Evolutionary conservation across 1,140 invertebrate genomes (phyloP).

Genomic region (Sminthurides bifidus): DNA sequence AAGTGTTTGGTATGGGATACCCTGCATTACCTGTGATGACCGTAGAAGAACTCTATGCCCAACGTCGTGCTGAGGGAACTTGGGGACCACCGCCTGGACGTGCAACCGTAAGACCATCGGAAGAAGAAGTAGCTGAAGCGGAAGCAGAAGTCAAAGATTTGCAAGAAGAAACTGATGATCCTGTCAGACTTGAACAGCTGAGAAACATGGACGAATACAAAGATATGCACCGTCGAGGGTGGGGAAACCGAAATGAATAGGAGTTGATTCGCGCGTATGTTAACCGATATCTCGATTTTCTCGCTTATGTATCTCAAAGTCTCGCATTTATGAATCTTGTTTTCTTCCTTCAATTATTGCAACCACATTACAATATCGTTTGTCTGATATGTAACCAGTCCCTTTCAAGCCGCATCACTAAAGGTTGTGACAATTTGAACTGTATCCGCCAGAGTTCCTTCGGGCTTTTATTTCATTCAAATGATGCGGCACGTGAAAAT

Average conservation of each 20-base stretch:
- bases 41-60: constrained; percentile 89
- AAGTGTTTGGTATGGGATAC: constrained; percentile 88
- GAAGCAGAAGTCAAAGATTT: constrained; percentile 45
- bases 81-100: constrained; percentile 34
- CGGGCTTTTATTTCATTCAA: too few relatives aligned
- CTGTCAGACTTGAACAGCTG: constrained; percentile 50
- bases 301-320: too few relatives aligned
- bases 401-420: too few relatives aligned
- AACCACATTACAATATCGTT: too few relatives aligned
- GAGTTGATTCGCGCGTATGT: constrained; percentile 47
- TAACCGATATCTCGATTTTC: too few relatives aligned
- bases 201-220: constrained; percentile 82
- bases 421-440: too few relatives aligned
- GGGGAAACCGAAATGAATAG: constrained; percentile 77
- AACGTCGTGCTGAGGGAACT: constrained; percentile 67
- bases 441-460: too few relatives aligned
- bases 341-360: too few relatives aligned
- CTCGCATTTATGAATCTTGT: too few relatives aligned
- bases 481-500: too few relatives aligned
- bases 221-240: constrained; percentile 73
- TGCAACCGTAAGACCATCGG: constrained; percentile 20
- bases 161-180: constrained; percentile 60
- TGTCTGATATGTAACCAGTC: too few relatives aligned
- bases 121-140: constrained; percentile 32
- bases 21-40: constrained; percentile 81